Evolutionary conservation across 2,797 vertebrate genomes (phyloP).

Genomic region (Neolamprologus multifasciatus): DNA sequence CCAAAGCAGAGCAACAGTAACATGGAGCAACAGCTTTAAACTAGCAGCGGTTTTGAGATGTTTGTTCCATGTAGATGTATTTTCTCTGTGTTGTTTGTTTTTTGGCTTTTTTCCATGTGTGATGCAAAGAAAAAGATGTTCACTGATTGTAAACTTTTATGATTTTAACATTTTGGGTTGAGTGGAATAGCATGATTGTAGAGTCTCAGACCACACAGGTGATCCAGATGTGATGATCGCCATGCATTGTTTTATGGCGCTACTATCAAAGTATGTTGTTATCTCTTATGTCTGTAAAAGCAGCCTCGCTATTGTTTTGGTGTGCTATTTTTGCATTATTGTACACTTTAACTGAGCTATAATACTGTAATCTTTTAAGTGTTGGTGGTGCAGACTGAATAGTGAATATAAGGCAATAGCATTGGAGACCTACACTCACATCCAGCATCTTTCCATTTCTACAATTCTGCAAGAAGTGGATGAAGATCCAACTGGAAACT

Average conservation of each 20-base stretch:
- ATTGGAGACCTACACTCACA: not conserved
- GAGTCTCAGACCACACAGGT: not conserved
- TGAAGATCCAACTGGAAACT: not conserved
- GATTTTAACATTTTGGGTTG: conserved; percentile 22
- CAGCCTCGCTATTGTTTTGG: not conserved
- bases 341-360: not conserved
- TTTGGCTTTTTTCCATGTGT: conserved; percentile 6
- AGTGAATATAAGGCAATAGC: not conserved
- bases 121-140: not conserved
- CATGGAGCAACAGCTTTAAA: conserved; percentile 57
- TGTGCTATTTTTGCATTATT: not conserved
- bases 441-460: not conserved
- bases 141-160: conserved; percentile 11
- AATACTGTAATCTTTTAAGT: not conserved
- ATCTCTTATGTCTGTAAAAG: not conserved
- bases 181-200: not conserved
- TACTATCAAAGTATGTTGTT: not conserved
- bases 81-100: conserved; percentile 22
- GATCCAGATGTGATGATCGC: not conserved
- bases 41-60: conserved; percentile 63
- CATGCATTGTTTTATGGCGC: conserved; percentile 4
- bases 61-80: conserved; percentile 42
- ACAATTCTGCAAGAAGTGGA: not conserved
- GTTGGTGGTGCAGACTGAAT: not conserved
- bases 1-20: conserved; percentile 31